These are phyloP conservation scores for Bostrychus sinensis DNA, from an alignment of 2,113 vertebrate species.

Conservation along the genomic window DNA sequence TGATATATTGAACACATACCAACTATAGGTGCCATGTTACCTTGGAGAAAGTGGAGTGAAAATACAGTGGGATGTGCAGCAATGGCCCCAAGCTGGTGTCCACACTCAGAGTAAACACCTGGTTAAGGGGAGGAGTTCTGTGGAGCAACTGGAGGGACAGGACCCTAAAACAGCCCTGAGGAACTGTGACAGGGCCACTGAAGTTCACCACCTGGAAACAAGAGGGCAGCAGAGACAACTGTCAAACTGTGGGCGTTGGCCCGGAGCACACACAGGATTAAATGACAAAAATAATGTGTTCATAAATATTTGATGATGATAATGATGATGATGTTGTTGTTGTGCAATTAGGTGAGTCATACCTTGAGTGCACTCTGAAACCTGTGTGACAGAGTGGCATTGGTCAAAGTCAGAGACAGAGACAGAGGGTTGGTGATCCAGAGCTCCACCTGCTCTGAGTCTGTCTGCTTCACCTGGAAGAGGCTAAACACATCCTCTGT, in stretches of 20 bases:
- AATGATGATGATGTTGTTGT: too few relatives aligned
- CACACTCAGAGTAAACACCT: conserved; percentile 84
- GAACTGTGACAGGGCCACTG: conserved; percentile 81
- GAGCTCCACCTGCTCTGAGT: conserved; percentile 84
- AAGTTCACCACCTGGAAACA: conserved; percentile 87
- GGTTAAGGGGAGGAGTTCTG: conserved; percentile 79
- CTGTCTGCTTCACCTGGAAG: conserved; percentile 84
- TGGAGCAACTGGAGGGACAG: conserved; percentile 86
- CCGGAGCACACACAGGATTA: background rate
- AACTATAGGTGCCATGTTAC: conserved; percentile 39
- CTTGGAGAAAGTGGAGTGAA: conserved; percentile 76
- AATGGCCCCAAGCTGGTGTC: conserved; percentile 84
- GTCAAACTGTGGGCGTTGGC: too few relatives aligned
- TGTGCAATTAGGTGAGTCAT: background rate
- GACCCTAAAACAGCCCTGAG: conserved; percentile 90
- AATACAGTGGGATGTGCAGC: conserved; percentile 87
- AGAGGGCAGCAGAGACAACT: conserved; percentile 42
- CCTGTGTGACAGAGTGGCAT: conserved; percentile 83
- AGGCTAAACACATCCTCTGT: conserved; percentile 77
- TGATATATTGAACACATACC: too few relatives aligned
- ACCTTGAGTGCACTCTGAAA: conserved; percentile 85
- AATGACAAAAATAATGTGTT: background rate
- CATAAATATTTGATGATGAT: background rate
- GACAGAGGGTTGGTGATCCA: conserved; percentile 88
- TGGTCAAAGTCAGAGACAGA: conserved; percentile 79